Evolutionary conservation across 2,113 vertebrate species (phyloP).

Genomic region (Ahaetulla prasina): DNA sequence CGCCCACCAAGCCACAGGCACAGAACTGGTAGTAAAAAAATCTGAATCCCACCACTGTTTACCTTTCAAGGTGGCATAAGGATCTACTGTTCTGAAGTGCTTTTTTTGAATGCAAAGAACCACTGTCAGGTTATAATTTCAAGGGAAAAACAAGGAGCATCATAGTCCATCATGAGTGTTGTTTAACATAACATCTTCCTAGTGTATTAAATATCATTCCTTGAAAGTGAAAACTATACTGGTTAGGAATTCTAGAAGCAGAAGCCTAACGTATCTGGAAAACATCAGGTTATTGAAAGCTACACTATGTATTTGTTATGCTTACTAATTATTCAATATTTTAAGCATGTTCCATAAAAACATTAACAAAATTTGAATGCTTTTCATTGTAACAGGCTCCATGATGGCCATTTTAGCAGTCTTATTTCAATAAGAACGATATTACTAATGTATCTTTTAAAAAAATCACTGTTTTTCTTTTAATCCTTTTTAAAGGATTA

Average conservation of each 20-base stretch:
- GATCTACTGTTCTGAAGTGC: neutral
- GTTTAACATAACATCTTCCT: neutral
- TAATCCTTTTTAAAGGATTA: slow-evolving; percentile 34
- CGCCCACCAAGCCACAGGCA: too few species aligned
- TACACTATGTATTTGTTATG: neutral
- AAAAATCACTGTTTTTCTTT: neutral
- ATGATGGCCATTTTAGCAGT: slow-evolving; percentile 39
- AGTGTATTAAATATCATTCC: neutral
- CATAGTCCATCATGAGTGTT: neutral
- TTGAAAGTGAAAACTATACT: neutral
- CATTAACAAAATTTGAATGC: slow-evolving; percentile 44
- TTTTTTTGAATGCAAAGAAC: neutral
- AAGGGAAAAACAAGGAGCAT: slow-evolving; percentile 7
- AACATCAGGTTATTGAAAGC: neutral
- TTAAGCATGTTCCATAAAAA: slow-evolving; percentile 44
- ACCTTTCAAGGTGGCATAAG: neutral
- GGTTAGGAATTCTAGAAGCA: neutral
- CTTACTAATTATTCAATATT: slow-evolving; percentile 44
- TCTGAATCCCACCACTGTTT: too few species aligned
- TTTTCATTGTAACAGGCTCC: slow-evolving; percentile 44
- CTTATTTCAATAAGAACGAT: slow-evolving; percentile 48
- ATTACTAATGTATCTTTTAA: slow-evolving; percentile 30
- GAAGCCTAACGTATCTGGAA: neutral
- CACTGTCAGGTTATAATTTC: neutral
- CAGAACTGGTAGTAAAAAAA: too few species aligned